Evolutionary conservation across 2,888 invertebrate species (phyloP).

Genomic region (Luperina testacea): DNA sequence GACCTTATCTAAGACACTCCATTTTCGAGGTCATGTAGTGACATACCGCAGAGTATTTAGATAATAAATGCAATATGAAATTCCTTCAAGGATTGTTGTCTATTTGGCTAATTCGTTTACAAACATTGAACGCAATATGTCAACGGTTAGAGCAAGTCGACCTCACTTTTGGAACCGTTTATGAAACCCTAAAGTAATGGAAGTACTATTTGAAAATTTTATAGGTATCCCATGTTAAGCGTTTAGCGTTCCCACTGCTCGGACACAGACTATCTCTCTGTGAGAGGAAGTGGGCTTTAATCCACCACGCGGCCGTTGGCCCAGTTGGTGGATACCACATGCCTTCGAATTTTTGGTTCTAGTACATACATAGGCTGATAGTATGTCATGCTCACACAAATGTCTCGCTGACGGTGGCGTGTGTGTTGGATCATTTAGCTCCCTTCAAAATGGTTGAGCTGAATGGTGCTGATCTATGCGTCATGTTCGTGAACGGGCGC

Average conservation of each 20-base stretch:
- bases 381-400: no score
- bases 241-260: neutral
- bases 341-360: neutral
- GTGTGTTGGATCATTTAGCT: no score
- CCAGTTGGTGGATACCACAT: neutral
- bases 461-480: no score
- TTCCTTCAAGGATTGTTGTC: neutral
- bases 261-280: neutral
- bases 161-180: neutral
- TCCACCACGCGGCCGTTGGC: neutral
- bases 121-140: neutral
- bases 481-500: no score
- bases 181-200: neutral
- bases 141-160: no score
- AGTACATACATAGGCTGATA: no score
- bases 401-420: no score
- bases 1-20: conserved; percentile 9
- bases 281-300: neutral
- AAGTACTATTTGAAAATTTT: neutral
- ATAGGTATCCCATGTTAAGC: neutral
- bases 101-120: neutral
- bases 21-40: conserved; percentile 2
- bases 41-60: conserved; percentile 7
- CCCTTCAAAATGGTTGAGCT: no score
- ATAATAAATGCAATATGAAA: conserved; percentile 25